A percentile compares a stretch with the other conserved stretches of the same genome.
These are phyloP conservation scores for Drosophila colorata DNA, from an alignment of 2,888 invertebrate genomes.

Conservation along the genomic window DNA sequence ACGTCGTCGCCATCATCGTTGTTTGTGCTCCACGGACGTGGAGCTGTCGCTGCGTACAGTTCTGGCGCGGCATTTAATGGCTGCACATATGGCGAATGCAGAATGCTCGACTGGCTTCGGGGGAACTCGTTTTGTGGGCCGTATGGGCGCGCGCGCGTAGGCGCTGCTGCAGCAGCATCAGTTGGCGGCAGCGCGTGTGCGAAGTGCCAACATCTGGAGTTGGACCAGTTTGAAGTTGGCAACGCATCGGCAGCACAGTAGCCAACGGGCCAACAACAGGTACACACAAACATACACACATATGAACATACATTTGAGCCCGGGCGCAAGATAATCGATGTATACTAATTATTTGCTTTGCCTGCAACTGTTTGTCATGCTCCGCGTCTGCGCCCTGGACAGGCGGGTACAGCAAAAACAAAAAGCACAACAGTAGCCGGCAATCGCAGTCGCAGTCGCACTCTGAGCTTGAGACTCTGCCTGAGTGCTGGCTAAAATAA, in stretches of 20 bases:
- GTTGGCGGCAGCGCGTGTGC: conserved; percentile 64
- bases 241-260: conserved; percentile 57
- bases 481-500: conserved; percentile 69
- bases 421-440: conserved; percentile 65
- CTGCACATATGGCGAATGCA: conserved; percentile 68
- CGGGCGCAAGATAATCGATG: conserved; percentile 77
- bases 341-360: conserved; percentile 81
- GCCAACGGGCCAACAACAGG: conserved; percentile 59
- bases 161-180: conserved; percentile 53
- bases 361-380: conserved; percentile 81
- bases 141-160: conserved; percentile 73
- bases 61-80: conserved; percentile 70
- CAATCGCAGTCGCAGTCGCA: conserved; percentile 18
- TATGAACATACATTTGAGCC: conserved; percentile 44
- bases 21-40: conserved; percentile 37
- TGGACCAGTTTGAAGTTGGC: conserved; percentile 68
- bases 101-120: conserved; percentile 46
- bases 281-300: conserved; percentile 1
- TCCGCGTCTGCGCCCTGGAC: conserved; percentile 26
- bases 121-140: conserved; percentile 77
- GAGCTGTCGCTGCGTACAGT: conserved; percentile 62
- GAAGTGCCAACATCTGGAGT: conserved; percentile 76
- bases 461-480: conserved; percentile 15
- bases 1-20: conserved; percentile 52
- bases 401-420: conserved; percentile 76